Percentiles rank a stretch among this genome's conserved stretches.
These are phyloP conservation scores for Tanypteryx hageni DNA, from an alignment of 2,888 invertebrate species.

Conservation along the genomic window DNA sequence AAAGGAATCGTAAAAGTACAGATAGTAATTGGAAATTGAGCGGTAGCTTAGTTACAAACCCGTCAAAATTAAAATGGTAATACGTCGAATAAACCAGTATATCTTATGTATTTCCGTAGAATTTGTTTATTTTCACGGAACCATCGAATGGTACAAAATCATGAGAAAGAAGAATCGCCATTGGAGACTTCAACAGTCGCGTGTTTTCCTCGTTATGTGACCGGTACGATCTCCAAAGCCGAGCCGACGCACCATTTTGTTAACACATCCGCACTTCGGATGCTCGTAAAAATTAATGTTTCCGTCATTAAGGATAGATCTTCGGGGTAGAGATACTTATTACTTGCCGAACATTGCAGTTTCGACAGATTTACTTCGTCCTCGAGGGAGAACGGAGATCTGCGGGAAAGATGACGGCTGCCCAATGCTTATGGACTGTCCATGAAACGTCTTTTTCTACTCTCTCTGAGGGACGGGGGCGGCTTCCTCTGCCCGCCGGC, in stretches of 20 bases:
- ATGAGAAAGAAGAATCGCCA: neutral
- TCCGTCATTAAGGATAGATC: neutral
- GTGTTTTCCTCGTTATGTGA: neutral
- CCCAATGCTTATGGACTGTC: slow-evolving; percentile 10
- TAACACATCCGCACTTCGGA: neutral
- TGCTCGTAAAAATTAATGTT: neutral
- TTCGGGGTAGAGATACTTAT: neutral
- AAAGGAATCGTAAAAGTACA: neutral
- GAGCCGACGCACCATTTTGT: neutral
- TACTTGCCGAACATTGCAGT: neutral
- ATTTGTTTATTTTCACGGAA: neutral
- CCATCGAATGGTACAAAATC: neutral
- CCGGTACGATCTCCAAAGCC: neutral
- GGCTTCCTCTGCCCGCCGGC: neutral
- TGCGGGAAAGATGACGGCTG: neutral
- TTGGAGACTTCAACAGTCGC: neutral
- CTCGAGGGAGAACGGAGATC: neutral
- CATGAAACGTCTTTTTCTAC: slow-evolving; percentile 9
- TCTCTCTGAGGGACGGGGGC: neutral
- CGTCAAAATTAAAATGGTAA: too few relatives aligned
- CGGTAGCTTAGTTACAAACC: neutral
- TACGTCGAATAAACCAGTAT: too few relatives aligned
- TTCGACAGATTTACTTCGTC: slow-evolving; percentile 7
- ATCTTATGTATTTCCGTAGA: too few relatives aligned
- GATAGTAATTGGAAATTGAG: neutral